Percentiles rank a stretch among this genome's conserved stretches.
Conservation (phyloP, 2,113 vertebrate species). For the Spilogale gracilis region DNA sequence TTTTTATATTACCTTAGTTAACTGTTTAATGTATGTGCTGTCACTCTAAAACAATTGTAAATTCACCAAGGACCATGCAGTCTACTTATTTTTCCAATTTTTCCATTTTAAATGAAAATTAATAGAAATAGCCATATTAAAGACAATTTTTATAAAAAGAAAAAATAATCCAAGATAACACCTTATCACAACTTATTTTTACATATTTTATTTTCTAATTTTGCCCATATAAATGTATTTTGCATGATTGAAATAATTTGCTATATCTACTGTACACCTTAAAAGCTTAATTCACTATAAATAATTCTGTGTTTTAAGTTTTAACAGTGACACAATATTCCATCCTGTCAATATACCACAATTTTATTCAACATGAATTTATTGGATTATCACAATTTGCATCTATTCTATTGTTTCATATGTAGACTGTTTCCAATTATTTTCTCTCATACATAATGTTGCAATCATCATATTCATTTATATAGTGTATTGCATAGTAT, state of each 20-base stretch:
- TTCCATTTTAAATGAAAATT: background rate
- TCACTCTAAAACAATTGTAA: background rate
- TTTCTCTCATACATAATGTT: background rate
- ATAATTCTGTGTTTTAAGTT: background rate
- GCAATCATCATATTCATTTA: background rate
- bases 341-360: background rate
- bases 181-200: background rate
- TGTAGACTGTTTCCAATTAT: background rate
- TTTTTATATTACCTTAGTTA: background rate
- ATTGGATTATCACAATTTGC: background rate
- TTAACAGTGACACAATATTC: background rate
- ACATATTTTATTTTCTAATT: background rate
- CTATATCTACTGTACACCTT: background rate
- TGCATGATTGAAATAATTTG: conserved; percentile 10
- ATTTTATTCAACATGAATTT: conserved; percentile 11
- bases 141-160: background rate
- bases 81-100: background rate
- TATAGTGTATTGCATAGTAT: background rate
- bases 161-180: background rate
- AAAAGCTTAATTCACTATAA: background rate
- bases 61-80: background rate
- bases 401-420: background rate
- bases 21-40: background rate
- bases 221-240: background rate
- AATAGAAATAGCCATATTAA: background rate